phyloP scores from a whole-genome alignment of 2,113 vertebrate species.

The Ploceus nigricollis region DNA sequence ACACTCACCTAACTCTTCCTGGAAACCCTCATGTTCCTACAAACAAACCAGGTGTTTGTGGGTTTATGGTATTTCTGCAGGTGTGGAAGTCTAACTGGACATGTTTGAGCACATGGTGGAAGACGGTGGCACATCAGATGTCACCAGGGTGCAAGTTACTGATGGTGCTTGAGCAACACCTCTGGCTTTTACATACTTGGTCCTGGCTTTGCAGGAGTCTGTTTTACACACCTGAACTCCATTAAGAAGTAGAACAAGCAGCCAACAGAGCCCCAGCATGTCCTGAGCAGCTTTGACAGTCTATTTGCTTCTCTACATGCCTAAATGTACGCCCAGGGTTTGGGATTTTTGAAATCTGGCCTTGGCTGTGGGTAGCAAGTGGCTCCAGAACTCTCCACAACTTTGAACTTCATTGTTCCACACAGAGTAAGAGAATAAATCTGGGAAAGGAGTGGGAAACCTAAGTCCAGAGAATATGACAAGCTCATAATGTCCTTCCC shows the following conservation, averaged over 20 bases:
- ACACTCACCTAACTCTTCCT: not conserved
- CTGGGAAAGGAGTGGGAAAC: not conserved
- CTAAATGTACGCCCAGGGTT: not conserved
- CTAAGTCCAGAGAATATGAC: not conserved
- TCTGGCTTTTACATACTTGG: not conserved
- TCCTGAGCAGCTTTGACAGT: not conserved
- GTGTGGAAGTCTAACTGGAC: not conserved
- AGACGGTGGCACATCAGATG: not conserved
- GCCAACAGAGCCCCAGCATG: not conserved
- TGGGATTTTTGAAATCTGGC: not conserved
- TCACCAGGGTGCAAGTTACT: not conserved
- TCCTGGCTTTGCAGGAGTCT: not conserved
- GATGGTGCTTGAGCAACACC: not conserved
- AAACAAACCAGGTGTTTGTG: not conserved
- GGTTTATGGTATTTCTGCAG: not conserved
- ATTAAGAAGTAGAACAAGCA: not conserved
- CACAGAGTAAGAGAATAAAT: not conserved
- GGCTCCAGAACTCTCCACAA: not conserved
- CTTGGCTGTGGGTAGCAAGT: not conserved
- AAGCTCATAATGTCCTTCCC: not conserved
- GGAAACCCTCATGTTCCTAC: not conserved
- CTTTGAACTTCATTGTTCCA: not conserved
- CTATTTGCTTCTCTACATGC: not conserved
- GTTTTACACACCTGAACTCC: not conserved
- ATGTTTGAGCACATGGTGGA: accelerated